Evolutionary conservation across 1,140 invertebrate genomes (phyloP), one percentile per base, ranked within the genome.

Genomic region (Ectropis grisescens): DNA sequence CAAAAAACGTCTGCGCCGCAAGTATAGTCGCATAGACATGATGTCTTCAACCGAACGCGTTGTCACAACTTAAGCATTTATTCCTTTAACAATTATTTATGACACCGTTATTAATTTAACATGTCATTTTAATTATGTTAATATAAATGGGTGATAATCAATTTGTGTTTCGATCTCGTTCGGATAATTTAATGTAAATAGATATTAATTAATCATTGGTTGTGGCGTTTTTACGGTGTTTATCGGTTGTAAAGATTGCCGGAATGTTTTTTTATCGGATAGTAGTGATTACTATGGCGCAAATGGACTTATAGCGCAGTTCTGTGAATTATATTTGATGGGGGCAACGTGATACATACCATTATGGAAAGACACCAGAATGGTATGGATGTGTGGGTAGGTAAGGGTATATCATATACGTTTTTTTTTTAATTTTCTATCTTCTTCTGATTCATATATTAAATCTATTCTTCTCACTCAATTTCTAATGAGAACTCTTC

Each of bases 341-440:
- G 49, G 52, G 55, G 43, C 48, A 28, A 45, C 53, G 34, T 48
- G 49, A 69, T 8, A 19, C 58, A 75, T 70, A 74, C 69, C 66
- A 79, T 74, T 67, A 83, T 83, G 82, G 82, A 83, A 67, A 66
- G 80, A 33, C 82, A 82, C 68, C 82, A 83, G 60, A 82, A 82
- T 71, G 82, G 82, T 75, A 82, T 83, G 68, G 82, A 83, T 82
- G 82, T 83, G 78, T 83, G 82, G 82, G 82, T 83, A 83, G 82
- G 82, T 83, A 82, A 82, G 82, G 78, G 65, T 69, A 76, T 8
- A n/a, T n/a, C n/a, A n/a, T 58, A 74, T 72, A 59, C 53, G 45
- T 72, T 64, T 51, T 64, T 57, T 56, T 62, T 38, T 53, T 46
- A n/a, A n/a, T n/a, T n/a, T n/a, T n/a, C n/a, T n/a, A n/a, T n/a